These are phyloP conservation scores for Syritta pipiens DNA, from an alignment of 2,888 invertebrate genomes.

Conservation along the genomic window DNA sequence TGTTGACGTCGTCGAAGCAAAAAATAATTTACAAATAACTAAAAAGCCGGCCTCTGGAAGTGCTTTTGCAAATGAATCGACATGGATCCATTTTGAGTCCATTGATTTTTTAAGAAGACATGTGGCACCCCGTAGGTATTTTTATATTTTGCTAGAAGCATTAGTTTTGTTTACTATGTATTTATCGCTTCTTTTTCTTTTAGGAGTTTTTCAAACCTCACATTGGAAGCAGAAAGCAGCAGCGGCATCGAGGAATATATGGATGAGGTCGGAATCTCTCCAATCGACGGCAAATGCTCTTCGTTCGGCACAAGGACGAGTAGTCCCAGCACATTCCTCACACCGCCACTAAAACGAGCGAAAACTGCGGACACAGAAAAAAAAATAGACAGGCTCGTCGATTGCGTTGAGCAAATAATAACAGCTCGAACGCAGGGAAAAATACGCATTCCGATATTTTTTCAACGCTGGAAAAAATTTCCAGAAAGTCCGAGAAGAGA, in stretches of 20 bases:
- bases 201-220: no score
- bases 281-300: neutral
- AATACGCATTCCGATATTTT: neutral
- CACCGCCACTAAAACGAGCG: neutral
- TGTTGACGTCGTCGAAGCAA: no score
- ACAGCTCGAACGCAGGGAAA: neutral
- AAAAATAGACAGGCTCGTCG: neutral
- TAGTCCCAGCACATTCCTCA: neutral
- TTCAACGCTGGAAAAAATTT: no score
- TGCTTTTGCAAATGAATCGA: neutral
- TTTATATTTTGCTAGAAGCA: neutral
- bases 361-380: no score
- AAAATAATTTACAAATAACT: no score
- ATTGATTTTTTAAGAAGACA: neutral
- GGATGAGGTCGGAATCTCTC: neutral
- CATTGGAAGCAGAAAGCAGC: no score
- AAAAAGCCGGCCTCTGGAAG: neutral
- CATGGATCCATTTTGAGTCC: neutral
- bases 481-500: neutral
- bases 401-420: neutral
- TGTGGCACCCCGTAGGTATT: neutral
- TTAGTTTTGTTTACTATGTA: neutral
- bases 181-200: neutral
- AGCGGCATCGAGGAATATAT: no score
- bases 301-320: neutral